phyloP scores from a whole-genome alignment of 2,888 invertebrate species.

The Epirrhoe tristata region DNA sequence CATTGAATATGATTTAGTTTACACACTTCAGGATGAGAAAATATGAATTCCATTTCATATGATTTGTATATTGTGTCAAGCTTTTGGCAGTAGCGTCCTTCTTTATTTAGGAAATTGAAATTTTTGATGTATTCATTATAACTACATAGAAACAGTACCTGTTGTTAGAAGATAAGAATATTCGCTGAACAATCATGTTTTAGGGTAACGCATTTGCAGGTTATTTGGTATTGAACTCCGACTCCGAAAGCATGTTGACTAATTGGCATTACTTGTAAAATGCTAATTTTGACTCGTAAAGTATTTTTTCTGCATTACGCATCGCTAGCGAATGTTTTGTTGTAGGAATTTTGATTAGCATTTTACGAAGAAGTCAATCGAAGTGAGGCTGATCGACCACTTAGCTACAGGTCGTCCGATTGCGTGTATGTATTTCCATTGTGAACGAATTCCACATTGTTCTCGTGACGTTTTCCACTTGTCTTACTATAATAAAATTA shows the following conservation, averaged over 20 bases:
- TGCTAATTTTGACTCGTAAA: conserved; percentile 8
- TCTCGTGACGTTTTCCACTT: conserved; percentile 65
- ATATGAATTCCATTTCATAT: conserved; percentile 40
- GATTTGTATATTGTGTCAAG: conserved; percentile 34
- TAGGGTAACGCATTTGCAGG: conserved; percentile 22
- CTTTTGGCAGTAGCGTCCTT: conserved; percentile 36
- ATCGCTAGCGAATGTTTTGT: neutral
- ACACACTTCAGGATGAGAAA: conserved; percentile 21
- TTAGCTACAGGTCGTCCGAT: conserved; percentile 23
- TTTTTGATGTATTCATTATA: conserved; percentile 29
- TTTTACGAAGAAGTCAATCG: conserved; percentile 11
- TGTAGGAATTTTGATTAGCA: conserved; percentile 7
- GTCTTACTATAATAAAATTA: conserved; percentile 77
- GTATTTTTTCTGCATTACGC: neutral
- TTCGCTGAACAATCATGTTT: conserved; percentile 34
- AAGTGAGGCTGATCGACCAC: conserved; percentile 3
- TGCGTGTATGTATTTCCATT: conserved; percentile 32
- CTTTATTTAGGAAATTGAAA: conserved; percentile 24
- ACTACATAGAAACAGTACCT: conserved; percentile 38
- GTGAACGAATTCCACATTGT: conserved; percentile 38
- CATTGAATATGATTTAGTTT: conserved; percentile 39
- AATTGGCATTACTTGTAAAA: neutral
- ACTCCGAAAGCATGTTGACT: conserved; percentile 9
- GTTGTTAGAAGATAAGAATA: conserved; percentile 40
- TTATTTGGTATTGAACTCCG: conserved; percentile 10